phyloP scores from a whole-genome alignment of 2,113 vertebrate species.

The Myotis davidii region DNA sequence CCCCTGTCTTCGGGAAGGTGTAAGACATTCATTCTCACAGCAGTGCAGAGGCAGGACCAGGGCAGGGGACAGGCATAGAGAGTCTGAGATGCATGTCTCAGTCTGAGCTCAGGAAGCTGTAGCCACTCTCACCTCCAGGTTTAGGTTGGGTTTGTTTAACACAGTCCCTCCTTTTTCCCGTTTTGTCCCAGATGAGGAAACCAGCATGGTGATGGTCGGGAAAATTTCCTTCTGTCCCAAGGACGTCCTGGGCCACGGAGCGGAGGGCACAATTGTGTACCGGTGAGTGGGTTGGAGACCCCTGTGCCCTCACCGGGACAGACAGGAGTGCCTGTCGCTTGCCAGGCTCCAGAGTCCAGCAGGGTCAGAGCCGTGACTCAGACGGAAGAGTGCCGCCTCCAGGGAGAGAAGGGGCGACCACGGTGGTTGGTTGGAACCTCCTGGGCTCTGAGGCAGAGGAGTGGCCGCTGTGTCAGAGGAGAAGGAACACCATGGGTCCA shows the following conservation, averaged over 20 bases:
- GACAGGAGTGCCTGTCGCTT: accelerated
- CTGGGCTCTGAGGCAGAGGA: not conserved
- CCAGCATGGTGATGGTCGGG: slow-evolving; percentile 89
- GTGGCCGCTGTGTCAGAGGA: not conserved
- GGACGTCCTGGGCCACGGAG: slow-evolving; percentile 95
- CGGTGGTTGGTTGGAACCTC: not conserved
- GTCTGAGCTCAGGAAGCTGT: not conserved
- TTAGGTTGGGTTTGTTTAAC: not conserved
- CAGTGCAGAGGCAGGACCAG: not conserved
- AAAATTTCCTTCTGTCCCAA: slow-evolving; percentile 95
- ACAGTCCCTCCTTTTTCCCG: not conserved
- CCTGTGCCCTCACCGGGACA: accelerated
- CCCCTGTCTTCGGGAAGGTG: not conserved
- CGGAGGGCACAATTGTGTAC: slow-evolving; percentile 98
- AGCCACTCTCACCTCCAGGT: not conserved
- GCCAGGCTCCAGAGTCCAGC: not conserved
- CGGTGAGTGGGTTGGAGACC: slow-evolving; percentile 85
- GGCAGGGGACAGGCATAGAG: not conserved
- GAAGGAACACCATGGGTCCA: not conserved
- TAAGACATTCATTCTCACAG: not conserved
- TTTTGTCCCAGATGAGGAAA: slow-evolving; percentile 88
- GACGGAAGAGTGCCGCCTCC: not conserved
- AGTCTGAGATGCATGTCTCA: not conserved
- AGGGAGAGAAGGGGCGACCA: accelerated
- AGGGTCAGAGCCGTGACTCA: not conserved